Base-by-base conservation (phyloP, 2,113 vertebrate genomes). In the Lonchura striata region DNA sequence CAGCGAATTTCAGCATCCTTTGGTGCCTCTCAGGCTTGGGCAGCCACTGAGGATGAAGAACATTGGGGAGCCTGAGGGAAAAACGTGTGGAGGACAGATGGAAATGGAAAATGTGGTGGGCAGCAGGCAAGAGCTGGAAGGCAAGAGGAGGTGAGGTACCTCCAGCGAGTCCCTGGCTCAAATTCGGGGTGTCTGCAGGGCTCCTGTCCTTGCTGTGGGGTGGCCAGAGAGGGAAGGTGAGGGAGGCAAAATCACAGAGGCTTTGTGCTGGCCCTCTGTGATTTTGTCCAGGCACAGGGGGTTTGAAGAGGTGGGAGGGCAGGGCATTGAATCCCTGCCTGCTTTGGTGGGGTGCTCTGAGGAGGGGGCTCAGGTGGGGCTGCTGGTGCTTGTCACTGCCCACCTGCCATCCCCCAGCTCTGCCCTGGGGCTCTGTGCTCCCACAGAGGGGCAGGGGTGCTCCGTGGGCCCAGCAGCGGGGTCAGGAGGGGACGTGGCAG, bases 241-340 rank as follows among this genome's bases (percentile, higher is more conserved):
- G 24, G 49, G 6, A 28, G 22, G 27, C n/a, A n/a, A n/a, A n/a
- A n/a, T n/a, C n/a, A n/a, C n/a, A n/a, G n/a, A n/a, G n/a, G 0
- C n/a, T 57, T 13, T 24, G 53, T 76, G 25, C 63, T 18, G 49
- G 0, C 33, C 18, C 7, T 20, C 23, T 3, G 1, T 5, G 5
- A 27, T 8, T 6, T 11, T 44, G 20, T 8, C 15, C 1, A 1
- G 68, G 31, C 18, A 14, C 0, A 0, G 4, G 23, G 24, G 44
- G 16, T 11, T 53, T 18, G 35, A 30, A 11, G 57, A 53, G 3
- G 2, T 7, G 5, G 20, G 49, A 63, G 21, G 24, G 64, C 28
- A 44, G 13, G 11, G 30, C 1, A 6, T 7, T 4, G 0, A 15
- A 54, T 39, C 7, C 5, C 8, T 14, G 7, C 46, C 37, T 37